Base-by-base conservation (phyloP, 2,113 vertebrate species). In the Chaenocephalus aceratus region DNA sequence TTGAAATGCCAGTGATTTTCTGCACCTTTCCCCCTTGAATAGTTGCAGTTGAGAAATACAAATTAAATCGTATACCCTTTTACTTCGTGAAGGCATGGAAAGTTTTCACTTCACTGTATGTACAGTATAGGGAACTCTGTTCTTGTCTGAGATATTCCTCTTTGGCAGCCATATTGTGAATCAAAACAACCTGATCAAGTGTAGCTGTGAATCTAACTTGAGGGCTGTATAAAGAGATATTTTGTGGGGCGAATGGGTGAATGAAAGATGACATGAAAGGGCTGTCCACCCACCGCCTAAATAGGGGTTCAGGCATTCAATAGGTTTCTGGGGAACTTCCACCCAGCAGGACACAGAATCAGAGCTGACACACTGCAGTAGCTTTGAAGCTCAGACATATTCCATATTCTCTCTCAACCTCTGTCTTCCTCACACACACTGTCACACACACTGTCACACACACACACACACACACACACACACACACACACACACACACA, bases 341-440 rank as follows among this genome's bases (percentile, higher is more conserved):
- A 67, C 15, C 9, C 26, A 34, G 64, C 26, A 65, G 63, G 21
- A 30, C 45, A 10, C 45, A 52, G 64, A 52, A 30, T 34, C 64
- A 6, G 10, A 51, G 10, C 48, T 51, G 64, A 66, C 36, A n/a
- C 34, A 52, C 48, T 36, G 48, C 48, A 36, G 30, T 23, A 18
- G 46, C 64, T 67, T 67, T 67, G 64, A 67, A 67, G 48, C 64
- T 52, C 15, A 52, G 48, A 67, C 48, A 52, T 52, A 52, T 67
- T 67, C 48, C 64, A 67, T 13, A 67, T 67, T 67, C 64, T 67
- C 46, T 65, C 64, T 67, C 26, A 67, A 65, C 46, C 46, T 10
- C 23, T 63, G 18, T 44, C 18, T 21, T 21, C 5, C 18, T 6
- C 61, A 21, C 21, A 21, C 21, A 21, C 26, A 2, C 54, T 21